Base-by-base conservation (phyloP, 2,797 vertebrate genomes). In the Fratercula arctica region DNA sequence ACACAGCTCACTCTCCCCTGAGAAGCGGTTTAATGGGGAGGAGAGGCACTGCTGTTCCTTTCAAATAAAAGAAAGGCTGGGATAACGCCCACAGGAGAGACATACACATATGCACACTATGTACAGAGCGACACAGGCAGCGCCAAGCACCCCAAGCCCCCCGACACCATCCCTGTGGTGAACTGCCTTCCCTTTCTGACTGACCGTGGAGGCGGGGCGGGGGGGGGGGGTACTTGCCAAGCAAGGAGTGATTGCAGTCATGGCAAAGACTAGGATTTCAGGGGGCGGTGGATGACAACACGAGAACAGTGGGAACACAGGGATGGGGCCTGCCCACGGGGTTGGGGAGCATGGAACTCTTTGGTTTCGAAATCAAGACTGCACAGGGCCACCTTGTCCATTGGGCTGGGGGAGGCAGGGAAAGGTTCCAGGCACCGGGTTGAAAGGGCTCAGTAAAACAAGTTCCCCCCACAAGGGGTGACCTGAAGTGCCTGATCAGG, bases 1-100 rank as follows among this genome's bases (percentile, higher is more conserved):
- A 41, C 83, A 26, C 10, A 3, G 51, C 72, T 14, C 20, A 9
- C 56, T 10, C 31, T 51, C 81, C 93, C 96, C 93, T 96, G 95
- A 96, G 95, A 75, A 91, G 68, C 89, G 95, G 96, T 96, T 96
- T 96, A 96, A 96, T 96, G 74, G 50, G n/a, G 29, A 23, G 37
- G 43, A 75, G 59, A 2, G 54, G 72, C 79, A 72, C 82, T 26
- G 85, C 68, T 48, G 73, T 23, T 59, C 39, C 74, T 84, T n/a
- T 33, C 46, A 10, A 43, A 57, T 14, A 35, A 13, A 21, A 8
- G 41, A 29, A 16, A 41, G 4, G 15, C 23, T 12, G 13, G 48
- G 48, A 14, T 17, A 15, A 56, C 46, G 33, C 56, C 67, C 60
- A 13, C 45, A 10, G 16, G 41, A 46, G 37, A 17, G 41, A 89